Evolutionary conservation across 1,140 invertebrate species (phyloP), one percentile per base, ranked within the genome.

Genomic region (Drosophila ogumai): DNA sequence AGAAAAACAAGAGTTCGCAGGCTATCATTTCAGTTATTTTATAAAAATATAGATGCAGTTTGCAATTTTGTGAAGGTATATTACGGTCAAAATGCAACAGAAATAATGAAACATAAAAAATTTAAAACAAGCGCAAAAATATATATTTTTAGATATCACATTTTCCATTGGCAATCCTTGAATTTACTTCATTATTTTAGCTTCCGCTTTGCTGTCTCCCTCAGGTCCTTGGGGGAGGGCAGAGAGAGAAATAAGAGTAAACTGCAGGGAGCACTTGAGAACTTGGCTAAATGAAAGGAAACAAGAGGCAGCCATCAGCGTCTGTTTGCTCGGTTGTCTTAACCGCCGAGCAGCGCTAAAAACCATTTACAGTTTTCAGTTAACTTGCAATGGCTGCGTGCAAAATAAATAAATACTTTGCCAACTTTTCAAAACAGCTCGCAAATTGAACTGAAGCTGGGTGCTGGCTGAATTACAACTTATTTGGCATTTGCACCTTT

Each of bases 351-450:
- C 40, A n/a, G 56, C 56, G 38, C 63, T 72, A 69, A 64, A 78
- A 86, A 75, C 44, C 82, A 59, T 82, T 86, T 86, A 72, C 49
- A 86, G 69, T 67, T 84, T 77, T 58, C 75, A 88, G 54, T 79
- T 87, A 82, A 80, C 84, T 88, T 49, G 46, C 65, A 74, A 80
- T 79, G 66, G 81, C 76, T 60, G 65, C 68, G 79, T 72, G 64
- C 52, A 84, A 81, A 88, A 75, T 81, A 87, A 81, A 84, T 81
- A 88, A 87, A 84, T 74, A 68, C 84, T 88, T 76, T 61, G 71
- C 25, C 31, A 80, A 84, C 66, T 88, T 82, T 72, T n/a, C 36
- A 32, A 32, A 55, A 63, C 32, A 74, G 72, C 32, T 56, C 15
- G 55, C 71, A 77, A 87, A 87, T 82, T 80, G 65, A 88, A 88